Conservation (phyloP, 2,113 vertebrate genomes). For the Sialia sialis region DNA sequence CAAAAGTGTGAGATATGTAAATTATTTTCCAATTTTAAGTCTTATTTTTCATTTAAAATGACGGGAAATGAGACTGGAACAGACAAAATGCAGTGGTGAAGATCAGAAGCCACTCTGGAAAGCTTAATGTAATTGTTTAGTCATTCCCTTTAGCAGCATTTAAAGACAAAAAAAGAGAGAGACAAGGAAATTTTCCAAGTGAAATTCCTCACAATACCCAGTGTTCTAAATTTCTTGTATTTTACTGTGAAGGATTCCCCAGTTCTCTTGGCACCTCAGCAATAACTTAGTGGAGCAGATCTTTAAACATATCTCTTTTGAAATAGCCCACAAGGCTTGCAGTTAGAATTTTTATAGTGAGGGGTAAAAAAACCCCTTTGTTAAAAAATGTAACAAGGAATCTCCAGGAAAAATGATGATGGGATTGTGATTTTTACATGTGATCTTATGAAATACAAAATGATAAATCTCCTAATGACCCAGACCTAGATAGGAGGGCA, state of each 20-base stretch:
- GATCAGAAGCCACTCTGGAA: constrained; percentile 1
- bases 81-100: neutral
- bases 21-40: neutral
- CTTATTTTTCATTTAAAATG: neutral
- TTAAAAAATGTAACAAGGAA: neutral
- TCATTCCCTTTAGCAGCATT: neutral
- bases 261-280: neutral
- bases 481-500: neutral
- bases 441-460: neutral
- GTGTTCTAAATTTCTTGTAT: neutral
- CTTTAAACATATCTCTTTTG: neutral
- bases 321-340: neutral
- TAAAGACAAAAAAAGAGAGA: neutral
- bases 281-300: neutral
- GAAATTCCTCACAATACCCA: neutral
- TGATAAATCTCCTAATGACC: neutral
- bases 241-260: neutral
- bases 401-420: neutral
- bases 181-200: neutral
- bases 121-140: neutral
- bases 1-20: neutral
- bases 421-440: neutral
- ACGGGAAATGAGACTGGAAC: neutral
- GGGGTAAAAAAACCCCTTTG: neutral
- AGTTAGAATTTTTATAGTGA: neutral